phyloP scores from a whole-genome alignment of 2,797 vertebrate species.

The Manis pentadactyla region DNA sequence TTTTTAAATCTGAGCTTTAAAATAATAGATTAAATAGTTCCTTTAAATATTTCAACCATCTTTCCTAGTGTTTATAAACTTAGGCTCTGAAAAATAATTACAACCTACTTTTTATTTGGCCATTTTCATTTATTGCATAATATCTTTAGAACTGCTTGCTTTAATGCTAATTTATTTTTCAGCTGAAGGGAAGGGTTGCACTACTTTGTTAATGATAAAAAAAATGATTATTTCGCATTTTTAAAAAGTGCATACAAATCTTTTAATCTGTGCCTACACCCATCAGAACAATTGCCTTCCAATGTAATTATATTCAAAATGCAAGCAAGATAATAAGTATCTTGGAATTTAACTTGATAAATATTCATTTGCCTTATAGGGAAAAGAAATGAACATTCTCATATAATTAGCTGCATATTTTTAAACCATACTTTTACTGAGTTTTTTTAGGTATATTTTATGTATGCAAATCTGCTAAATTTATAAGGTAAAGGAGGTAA shows the following conservation, averaged over 20 bases:
- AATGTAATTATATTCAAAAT: slow-evolving; percentile 82
- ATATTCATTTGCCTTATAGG: slow-evolving; percentile 85
- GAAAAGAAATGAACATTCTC: slow-evolving; percentile 79
- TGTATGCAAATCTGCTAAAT: slow-evolving; percentile 80
- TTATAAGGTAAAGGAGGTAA: slow-evolving; percentile 69
- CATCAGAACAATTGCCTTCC: slow-evolving; percentile 80
- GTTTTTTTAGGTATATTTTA: slow-evolving; percentile 75
- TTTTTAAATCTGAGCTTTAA: slow-evolving; percentile 18
- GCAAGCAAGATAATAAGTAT: slow-evolving; percentile 79
- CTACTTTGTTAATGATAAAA: slow-evolving; percentile 81
- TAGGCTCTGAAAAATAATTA: slow-evolving; percentile 27
- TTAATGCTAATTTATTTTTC: slow-evolving; percentile 71
- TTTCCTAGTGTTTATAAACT: slow-evolving; percentile 57
- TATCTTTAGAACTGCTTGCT: background rate
- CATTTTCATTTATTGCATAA: slow-evolving; percentile 51
- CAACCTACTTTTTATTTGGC: slow-evolving; percentile 34
- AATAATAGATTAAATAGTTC: background rate
- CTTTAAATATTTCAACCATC: background rate
- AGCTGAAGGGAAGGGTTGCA: slow-evolving; percentile 76
- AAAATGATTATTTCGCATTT: slow-evolving; percentile 83
- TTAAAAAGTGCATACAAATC: slow-evolving; percentile 82
- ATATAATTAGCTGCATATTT: slow-evolving; percentile 80
- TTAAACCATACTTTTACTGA: slow-evolving; percentile 71
- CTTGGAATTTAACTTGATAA: slow-evolving; percentile 83
- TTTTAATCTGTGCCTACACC: slow-evolving; percentile 82